Evolutionary conservation across 2,888 invertebrate species (phyloP).

Genomic region (Branchipolynoe longqiensis): DNA sequence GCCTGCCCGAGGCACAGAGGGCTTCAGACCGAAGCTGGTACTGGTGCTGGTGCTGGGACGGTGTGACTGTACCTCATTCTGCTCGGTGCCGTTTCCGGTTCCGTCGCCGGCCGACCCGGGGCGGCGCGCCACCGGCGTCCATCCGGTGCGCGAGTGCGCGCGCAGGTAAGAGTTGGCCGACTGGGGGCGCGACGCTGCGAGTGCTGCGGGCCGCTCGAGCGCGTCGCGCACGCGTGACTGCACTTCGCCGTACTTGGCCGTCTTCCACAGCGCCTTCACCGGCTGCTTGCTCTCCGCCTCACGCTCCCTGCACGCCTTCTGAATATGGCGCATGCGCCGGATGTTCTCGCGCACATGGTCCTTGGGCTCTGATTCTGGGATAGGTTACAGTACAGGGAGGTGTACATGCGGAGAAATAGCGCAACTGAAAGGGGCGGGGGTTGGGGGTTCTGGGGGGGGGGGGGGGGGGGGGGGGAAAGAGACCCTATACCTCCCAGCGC

Average conservation of each 20-base stretch:
- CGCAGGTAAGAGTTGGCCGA: constrained; percentile 76
- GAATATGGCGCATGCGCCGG: constrained; percentile 80
- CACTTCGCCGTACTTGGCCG: constrained; percentile 79
- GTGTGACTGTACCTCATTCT: too few relatives aligned
- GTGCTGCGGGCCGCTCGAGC: constrained; percentile 2
- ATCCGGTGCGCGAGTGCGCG: constrained; percentile 78
- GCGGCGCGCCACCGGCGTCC: constrained; percentile 52
- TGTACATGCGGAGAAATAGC: too few relatives aligned
- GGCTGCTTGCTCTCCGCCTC: constrained; percentile 76
- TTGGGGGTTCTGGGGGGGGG: too few relatives aligned
- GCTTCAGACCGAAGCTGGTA: too few relatives aligned
- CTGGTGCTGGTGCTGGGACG: too few relatives aligned
- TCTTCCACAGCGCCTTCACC: constrained; percentile 81
- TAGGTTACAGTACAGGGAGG: background rate
- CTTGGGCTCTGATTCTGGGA: constrained; percentile 73
- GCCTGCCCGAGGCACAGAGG: constrained; percentile 76
- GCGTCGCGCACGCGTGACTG: constrained; percentile 73
- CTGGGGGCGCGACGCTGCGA: constrained; percentile 72
- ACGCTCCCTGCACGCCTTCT: constrained; percentile 73
- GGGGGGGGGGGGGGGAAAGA: too few relatives aligned
- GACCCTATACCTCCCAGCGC: too few relatives aligned
- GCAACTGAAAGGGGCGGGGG: too few relatives aligned
- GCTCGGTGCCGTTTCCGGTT: too few relatives aligned
- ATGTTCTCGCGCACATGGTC: constrained; percentile 81
- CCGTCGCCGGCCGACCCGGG: constrained; percentile 49